These are phyloP conservation scores for Rhingia campestris DNA, from an alignment of 2,888 invertebrate species.

Conservation along the genomic window DNA sequence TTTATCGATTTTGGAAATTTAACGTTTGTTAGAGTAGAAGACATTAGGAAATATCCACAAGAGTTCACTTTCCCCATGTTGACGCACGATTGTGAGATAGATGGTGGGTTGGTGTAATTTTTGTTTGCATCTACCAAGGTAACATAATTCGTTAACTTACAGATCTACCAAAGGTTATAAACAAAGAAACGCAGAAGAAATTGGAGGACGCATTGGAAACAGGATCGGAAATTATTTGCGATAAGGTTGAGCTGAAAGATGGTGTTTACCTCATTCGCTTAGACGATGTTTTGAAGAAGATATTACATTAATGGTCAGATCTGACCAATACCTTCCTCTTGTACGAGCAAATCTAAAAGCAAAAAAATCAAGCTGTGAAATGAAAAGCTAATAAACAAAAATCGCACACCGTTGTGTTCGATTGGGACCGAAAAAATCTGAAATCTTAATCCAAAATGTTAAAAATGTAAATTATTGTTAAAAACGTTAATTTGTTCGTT, in stretches of 20 bases:
- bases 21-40: conserved; percentile 76
- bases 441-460: no score
- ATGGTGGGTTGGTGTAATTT: conserved; percentile 72
- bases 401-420: no score
- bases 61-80: conserved; percentile 79
- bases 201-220: conserved; percentile 24
- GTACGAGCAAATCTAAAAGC: no score
- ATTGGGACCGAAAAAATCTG: no score
- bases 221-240: conserved; percentile 42
- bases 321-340: no score
- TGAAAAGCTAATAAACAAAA: no score
- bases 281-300: conserved; percentile 4
- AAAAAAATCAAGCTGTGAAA: no score
- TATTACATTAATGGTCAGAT: background rate
- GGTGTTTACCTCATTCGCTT: conserved; percentile 48
- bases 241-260: conserved; percentile 44
- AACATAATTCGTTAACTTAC: conserved; percentile 43
- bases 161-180: conserved; percentile 45
- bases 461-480: no score
- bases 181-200: conserved; percentile 15
- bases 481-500: no score
- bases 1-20: conserved; percentile 82
- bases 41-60: conserved; percentile 80
- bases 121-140: conserved; percentile 50
- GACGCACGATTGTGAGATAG: conserved; percentile 78